Conservation (phyloP, 2,888 invertebrate species). For the Prosopocoilus inquinatus region DNA sequence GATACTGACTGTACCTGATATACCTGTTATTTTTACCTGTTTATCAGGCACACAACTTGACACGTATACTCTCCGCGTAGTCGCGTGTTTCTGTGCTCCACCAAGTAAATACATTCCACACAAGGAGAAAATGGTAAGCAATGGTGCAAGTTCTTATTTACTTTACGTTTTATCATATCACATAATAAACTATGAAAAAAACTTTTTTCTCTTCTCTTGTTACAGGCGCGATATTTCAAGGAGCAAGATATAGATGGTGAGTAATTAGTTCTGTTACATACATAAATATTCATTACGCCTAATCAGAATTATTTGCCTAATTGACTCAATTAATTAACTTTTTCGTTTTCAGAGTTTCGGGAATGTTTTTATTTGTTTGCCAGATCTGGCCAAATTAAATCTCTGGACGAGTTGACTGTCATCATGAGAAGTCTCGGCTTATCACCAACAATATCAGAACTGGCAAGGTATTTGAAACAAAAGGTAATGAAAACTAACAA, state of each 20-base stretch:
- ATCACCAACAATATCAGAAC: constrained; percentile 89
- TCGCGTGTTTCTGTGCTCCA: constrained; percentile 12
- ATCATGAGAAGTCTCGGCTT: constrained; percentile 94
- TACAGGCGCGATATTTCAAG: constrained; percentile 87
- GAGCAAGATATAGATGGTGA: constrained; percentile 95
- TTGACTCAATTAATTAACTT: constrained; percentile 13
- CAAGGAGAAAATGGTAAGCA: constrained; percentile 14
- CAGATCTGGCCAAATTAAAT: constrained; percentile 82
- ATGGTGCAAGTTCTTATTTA: constrained; percentile 4
- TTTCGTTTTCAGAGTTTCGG: constrained; percentile 74
- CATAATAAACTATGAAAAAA: constrained; percentile 4
- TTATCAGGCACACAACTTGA: constrained; percentile 9
- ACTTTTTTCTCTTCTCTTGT: too few species aligned
- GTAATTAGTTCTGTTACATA: constrained; percentile 35
- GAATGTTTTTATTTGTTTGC: constrained; percentile 97
- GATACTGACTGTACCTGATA: constrained; percentile 20
- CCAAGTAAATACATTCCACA: constrained; percentile 6
- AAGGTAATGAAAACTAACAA: constrained; percentile 41
- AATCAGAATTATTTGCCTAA: constrained; percentile 4
- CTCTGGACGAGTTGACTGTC: constrained; percentile 85
- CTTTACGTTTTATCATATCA: constrained; percentile 11
- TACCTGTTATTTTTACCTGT: constrained; percentile 26
- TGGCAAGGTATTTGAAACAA: constrained; percentile 77
- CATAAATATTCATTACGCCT: not conserved
- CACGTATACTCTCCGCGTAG: constrained; percentile 10